These are phyloP conservation scores for Channa striata DNA, from an alignment of 2,797 vertebrate species.

Conservation along the genomic window DNA sequence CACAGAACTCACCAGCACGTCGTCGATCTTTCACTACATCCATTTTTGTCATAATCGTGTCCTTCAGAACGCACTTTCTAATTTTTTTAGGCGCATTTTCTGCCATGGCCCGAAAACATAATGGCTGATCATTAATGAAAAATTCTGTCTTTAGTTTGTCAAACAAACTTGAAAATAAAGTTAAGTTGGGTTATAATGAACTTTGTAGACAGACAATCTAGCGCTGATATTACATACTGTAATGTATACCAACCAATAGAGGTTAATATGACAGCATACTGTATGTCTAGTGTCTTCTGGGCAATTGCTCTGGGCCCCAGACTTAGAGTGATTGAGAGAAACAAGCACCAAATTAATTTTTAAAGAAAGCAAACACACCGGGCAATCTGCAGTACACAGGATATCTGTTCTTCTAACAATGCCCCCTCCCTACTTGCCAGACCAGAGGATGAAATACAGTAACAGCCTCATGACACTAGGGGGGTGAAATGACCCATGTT, in stretches of 20 bases:
- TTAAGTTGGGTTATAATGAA: too few relatives aligned
- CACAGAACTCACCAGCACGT: conserved; percentile 40
- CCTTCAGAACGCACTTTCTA: conserved; percentile 30
- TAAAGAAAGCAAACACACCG: background rate
- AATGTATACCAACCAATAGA: background rate
- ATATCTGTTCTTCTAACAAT: conserved; percentile 10
- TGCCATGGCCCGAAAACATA: background rate
- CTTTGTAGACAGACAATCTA: background rate
- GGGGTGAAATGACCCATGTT: conserved; percentile 60
- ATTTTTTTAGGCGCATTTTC: background rate
- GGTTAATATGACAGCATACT: background rate
- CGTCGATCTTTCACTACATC: conserved; percentile 24
- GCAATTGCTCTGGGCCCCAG: background rate
- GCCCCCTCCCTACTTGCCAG: conserved; percentile 7
- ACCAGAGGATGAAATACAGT: conserved; percentile 36
- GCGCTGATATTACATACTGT: background rate
- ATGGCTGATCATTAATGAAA: background rate
- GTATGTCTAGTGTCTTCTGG: background rate
- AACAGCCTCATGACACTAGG: conserved; percentile 56
- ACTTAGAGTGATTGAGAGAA: too few relatives aligned
- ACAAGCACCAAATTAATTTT: too few relatives aligned
- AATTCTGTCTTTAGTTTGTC: too few relatives aligned
- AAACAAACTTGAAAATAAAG: too few relatives aligned
- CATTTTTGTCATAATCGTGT: conserved; percentile 30
- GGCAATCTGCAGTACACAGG: background rate